Evolutionary conservation across 1,140 invertebrate species (phyloP).

Genomic region (Papilio xuthus): DNA sequence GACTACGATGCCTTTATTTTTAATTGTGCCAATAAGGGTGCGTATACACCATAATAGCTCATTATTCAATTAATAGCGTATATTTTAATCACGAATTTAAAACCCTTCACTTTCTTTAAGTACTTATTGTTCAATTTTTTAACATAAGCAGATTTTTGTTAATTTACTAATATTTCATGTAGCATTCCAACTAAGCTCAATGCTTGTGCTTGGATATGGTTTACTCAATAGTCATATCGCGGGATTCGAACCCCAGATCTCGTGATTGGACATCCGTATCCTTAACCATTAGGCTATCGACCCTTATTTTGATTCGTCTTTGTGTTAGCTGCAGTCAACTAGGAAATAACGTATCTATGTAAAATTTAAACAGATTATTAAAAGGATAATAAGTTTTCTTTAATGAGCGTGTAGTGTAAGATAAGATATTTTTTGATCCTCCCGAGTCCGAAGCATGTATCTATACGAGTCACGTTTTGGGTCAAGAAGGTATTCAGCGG

Average conservation of each 20-base stretch:
- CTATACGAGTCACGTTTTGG: constrained; percentile 33
- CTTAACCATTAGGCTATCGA: too few relatives aligned
- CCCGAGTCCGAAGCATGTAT: background rate
- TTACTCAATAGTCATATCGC: too few relatives aligned
- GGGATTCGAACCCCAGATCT: too few relatives aligned
- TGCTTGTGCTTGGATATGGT: too few relatives aligned
- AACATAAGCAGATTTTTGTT: too few relatives aligned
- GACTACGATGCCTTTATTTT: background rate
- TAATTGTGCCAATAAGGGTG: background rate
- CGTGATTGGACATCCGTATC: too few relatives aligned
- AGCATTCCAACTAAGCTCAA: too few relatives aligned
- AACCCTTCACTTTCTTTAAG: background rate
- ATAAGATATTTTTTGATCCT: background rate
- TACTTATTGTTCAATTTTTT: too few relatives aligned
- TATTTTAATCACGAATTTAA: background rate
- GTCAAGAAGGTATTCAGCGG: constrained; percentile 31
- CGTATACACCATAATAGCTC: background rate
- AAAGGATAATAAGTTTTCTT: background rate
- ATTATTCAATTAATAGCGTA: background rate
- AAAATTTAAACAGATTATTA: background rate
- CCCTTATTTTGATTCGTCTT: too few relatives aligned
- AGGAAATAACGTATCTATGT: background rate
- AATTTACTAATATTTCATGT: too few relatives aligned
- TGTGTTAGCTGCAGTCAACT: too few relatives aligned
- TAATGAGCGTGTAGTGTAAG: background rate